Conservation (phyloP, 2,113 vertebrate genomes). For the Galeopterus variegatus region DNA sequence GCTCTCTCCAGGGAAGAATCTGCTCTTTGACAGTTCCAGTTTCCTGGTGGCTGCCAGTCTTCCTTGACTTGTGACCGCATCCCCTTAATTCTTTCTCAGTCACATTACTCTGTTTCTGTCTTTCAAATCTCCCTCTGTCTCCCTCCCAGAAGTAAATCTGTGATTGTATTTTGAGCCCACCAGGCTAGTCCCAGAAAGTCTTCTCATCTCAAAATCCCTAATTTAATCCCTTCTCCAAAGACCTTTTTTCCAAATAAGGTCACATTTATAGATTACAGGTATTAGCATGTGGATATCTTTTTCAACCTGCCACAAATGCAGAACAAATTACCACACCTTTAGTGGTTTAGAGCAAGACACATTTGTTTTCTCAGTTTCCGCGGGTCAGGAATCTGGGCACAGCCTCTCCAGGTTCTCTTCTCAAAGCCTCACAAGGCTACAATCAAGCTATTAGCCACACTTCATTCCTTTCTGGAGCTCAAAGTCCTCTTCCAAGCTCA, state of each 20-base stretch:
- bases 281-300: not conserved
- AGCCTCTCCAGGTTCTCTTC: too few relatives aligned
- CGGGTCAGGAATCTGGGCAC: not conserved
- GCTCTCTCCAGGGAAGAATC: too few relatives aligned
- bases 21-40: rapidly evolving
- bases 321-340: not conserved
- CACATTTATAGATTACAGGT: not conserved
- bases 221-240: not conserved
- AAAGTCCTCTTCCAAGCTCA: not conserved
- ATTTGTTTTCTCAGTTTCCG: not conserved
- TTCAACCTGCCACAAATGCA: not conserved
- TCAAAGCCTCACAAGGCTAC: too few relatives aligned
- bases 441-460: too few relatives aligned
- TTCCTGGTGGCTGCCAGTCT: not conserved
- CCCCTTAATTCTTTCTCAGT: not conserved
- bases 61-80: too few relatives aligned
- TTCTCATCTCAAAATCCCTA: not conserved
- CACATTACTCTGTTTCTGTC: too few relatives aligned
- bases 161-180: too few relatives aligned
- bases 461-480: not conserved
- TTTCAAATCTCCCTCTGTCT: not conserved
- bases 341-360: not conserved
- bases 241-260: not conserved
- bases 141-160: not conserved
- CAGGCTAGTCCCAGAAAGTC: not conserved